Percentiles rank a stretch among this genome's conserved stretches.
phyloP scores from a whole-genome alignment of 2,888 invertebrate genomes.

The Mycalesis mineus region DNA sequence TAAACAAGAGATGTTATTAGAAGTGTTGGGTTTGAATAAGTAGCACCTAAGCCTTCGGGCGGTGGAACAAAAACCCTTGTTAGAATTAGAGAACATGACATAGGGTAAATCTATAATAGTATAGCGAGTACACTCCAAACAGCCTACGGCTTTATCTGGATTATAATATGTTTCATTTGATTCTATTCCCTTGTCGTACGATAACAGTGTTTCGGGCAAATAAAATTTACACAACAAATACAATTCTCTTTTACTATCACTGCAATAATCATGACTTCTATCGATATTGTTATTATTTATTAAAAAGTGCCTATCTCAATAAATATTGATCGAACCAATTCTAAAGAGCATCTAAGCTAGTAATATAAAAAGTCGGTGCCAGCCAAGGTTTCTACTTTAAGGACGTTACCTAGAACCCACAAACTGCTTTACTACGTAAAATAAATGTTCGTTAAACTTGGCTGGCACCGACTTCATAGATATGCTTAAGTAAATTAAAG shows the following conservation, averaged over 20 bases:
- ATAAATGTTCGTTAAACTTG: too few relatives aligned
- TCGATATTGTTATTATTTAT: too few relatives aligned
- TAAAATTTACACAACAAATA: not conserved
- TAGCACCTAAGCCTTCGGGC: conserved; percentile 10
- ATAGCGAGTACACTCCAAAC: not conserved
- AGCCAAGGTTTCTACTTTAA: too few relatives aligned
- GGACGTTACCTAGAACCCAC: too few relatives aligned
- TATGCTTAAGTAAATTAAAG: too few relatives aligned
- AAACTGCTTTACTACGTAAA: too few relatives aligned
- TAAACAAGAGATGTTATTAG: conserved; percentile 1
- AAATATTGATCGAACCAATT: too few relatives aligned
- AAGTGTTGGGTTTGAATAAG: not conserved
- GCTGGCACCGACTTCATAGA: too few relatives aligned
- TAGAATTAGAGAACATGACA: conserved; percentile 14
- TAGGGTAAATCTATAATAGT: conserved; percentile 8
- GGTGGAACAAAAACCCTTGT: conserved; percentile 14
- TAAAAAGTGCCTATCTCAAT: too few relatives aligned
- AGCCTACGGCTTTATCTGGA: conserved; percentile 5
- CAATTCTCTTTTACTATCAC: not conserved
- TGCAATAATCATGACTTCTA: not conserved
- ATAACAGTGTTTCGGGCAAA: not conserved
- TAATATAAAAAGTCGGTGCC: too few relatives aligned
- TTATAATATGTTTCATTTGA: conserved; percentile 7
- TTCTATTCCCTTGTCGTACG: not conserved
- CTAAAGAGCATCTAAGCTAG: too few relatives aligned